Evolutionary conservation across 2,888 invertebrate species (phyloP), one percentile per base, ranked within the genome.

Genomic region (Drosophila setosimentum): DNA sequence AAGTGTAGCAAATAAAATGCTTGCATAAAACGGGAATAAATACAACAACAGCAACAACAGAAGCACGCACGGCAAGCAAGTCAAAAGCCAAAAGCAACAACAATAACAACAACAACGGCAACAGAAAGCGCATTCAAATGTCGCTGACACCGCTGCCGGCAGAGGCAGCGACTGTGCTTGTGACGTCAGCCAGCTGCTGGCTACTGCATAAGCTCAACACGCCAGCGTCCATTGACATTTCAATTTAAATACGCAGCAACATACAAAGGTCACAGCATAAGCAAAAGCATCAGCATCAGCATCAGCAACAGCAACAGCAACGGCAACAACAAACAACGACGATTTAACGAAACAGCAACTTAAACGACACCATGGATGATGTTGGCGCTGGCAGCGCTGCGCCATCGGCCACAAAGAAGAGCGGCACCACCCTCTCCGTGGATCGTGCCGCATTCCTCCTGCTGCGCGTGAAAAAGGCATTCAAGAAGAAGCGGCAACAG

Each of bases 361-460:
- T 40, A 58, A 90, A 35, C n/a, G 49, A 29, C 69, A 73, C 18
- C 50, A 86, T 86, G 85, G 85, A 86, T 33, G 85, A 89, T 40
- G 74, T 69, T 58, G 68, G 67, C 27, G 74, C 81, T 48, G 55
- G 81, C 27, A 68, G 67, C 29, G 73, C 83, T 40, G 57, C 83
- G 18, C 40, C 79, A 40, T 60, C 85, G 21, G 27, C 68, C 13
- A 90, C 92, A 69, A 93, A 93, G 82, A 91, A 84, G 27, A 86
- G 82, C 64, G 65, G 89, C 72, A 92, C 90, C 68, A 94, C 95
- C 66, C 94, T 97, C 83, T 97, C 97, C 87, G 97, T 98, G 92
- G 98, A 97, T 94, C 95, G 97, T 80, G 98, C 98, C 59, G 98
- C 98, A 63, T 98, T 98, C 93, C 94, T 98, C 42, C 95, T 98